Evolutionary conservation across 2,888 invertebrate species (phyloP).

Genomic region (Charanyca ferruginea): DNA sequence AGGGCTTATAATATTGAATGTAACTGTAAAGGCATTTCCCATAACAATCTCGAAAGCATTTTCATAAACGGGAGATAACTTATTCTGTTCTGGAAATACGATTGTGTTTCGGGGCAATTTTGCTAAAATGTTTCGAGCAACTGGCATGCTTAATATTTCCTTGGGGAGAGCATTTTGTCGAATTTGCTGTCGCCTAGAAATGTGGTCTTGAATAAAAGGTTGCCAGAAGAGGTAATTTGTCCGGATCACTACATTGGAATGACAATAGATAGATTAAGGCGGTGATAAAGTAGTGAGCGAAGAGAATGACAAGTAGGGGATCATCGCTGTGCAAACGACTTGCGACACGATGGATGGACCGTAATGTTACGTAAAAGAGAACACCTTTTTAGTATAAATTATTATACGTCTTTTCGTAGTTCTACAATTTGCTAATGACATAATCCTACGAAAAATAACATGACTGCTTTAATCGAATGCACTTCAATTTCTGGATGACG

Average conservation of each 20-base stretch:
- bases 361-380: conserved; percentile 42
- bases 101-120: conserved; percentile 44
- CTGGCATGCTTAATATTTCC: conserved; percentile 46
- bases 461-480: neutral
- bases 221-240: conserved; percentile 37
- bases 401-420: neutral
- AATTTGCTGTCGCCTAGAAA: conserved; percentile 31
- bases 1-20: conserved; percentile 45
- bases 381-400: conserved; percentile 4
- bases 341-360: conserved; percentile 34
- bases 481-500: neutral
- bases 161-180: conserved; percentile 41
- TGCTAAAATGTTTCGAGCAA: conserved; percentile 46
- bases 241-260: conserved; percentile 47
- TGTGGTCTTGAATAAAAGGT: conserved; percentile 40
- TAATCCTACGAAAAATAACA: neutral
- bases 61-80: conserved; percentile 40
- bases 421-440: neutral
- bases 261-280: conserved; percentile 59
- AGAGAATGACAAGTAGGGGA: conserved; percentile 64
- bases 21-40: conserved; percentile 45
- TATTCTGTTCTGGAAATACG: conserved; percentile 36
- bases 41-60: conserved; percentile 38
- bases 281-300: conserved; percentile 59
- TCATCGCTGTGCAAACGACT: conserved; percentile 54